A percentile compares a stretch with the other conserved stretches of the same genome.
Conservation (phyloP, 2,888 invertebrate genomes). For the Thumatha senex region DNA sequence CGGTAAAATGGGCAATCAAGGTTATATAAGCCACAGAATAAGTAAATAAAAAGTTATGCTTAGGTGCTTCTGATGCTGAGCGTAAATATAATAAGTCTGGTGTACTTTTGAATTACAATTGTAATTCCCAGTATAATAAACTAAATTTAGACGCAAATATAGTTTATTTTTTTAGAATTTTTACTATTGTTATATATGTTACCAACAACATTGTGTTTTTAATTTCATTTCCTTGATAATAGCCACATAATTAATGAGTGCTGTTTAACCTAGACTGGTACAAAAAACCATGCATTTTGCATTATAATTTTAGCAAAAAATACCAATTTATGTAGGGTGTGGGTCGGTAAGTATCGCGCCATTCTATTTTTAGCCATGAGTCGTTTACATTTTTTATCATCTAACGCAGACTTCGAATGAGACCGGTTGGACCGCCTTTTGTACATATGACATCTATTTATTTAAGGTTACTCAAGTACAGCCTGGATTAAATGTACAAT, state of each 20-base stretch:
- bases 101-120: too few species aligned
- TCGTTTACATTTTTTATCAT: slow-evolving; percentile 39
- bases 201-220: slow-evolving; percentile 11
- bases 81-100: too few species aligned
- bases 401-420: slow-evolving; percentile 30
- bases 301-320: slow-evolving; percentile 9
- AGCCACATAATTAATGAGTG: slow-evolving; percentile 10
- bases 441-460: slow-evolving; percentile 17
- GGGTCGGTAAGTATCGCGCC: slow-evolving; percentile 33
- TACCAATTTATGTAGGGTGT: slow-evolving; percentile 19
- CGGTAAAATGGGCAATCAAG: background rate
- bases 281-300: background rate
- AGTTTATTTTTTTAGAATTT: too few species aligned
- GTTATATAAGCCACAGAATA: too few species aligned
- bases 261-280: slow-evolving; percentile 10
- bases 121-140: too few species aligned
- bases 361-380: slow-evolving; percentile 54
- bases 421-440: slow-evolving; percentile 22
- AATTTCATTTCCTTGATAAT: slow-evolving; percentile 12
- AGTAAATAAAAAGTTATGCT: too few species aligned
- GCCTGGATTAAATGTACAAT: slow-evolving; percentile 7
- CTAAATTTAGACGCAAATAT: too few species aligned
- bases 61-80: too few species aligned
- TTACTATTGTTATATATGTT: background rate
- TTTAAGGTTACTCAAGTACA: slow-evolving; percentile 20